Conservation (phyloP, 2,797 vertebrate species). For the Cyclopterus lumpus region DNA sequence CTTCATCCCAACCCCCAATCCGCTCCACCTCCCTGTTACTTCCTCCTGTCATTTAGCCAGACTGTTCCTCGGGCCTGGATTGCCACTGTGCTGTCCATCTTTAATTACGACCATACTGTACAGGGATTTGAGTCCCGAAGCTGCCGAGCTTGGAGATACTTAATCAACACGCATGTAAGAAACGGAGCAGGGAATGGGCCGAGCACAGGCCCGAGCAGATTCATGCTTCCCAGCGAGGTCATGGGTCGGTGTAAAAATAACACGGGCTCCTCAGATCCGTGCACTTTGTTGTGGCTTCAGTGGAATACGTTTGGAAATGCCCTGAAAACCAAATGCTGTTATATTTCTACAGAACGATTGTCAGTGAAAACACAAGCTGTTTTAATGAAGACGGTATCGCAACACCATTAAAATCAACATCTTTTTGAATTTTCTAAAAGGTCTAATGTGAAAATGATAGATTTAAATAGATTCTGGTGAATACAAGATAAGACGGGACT, state of each 20-base stretch:
- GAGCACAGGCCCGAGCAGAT: slow-evolving; percentile 51
- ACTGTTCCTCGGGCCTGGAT: slow-evolving; percentile 38
- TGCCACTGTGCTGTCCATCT: slow-evolving; percentile 64
- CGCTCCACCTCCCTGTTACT: slow-evolving; percentile 56
- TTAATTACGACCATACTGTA: slow-evolving; percentile 75
- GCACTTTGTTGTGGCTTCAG: slow-evolving; percentile 48
- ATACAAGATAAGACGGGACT: background rate
- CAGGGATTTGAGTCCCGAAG: slow-evolving; percentile 74
- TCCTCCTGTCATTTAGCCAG: slow-evolving; percentile 65
- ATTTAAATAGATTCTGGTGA: background rate
- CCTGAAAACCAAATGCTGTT: slow-evolving; percentile 2
- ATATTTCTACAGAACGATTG: background rate
- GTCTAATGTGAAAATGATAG: background rate
- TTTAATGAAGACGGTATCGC: background rate
- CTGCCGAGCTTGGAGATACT: slow-evolving; percentile 68
- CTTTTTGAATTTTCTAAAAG: background rate
- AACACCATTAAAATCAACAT: too few species aligned
- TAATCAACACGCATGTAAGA: slow-evolving; percentile 70
- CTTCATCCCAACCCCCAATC: slow-evolving; percentile 59
- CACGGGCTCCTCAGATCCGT: slow-evolving; percentile 37
- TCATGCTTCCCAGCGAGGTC: slow-evolving; percentile 58
- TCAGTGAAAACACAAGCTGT: background rate
- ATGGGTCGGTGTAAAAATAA: slow-evolving; percentile 66
- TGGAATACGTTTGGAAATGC: slow-evolving; percentile 19
- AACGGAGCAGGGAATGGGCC: slow-evolving; percentile 54